Evolutionary conservation across 2,113 vertebrate species (phyloP).

Genomic region (Alouatta palliata): DNA sequence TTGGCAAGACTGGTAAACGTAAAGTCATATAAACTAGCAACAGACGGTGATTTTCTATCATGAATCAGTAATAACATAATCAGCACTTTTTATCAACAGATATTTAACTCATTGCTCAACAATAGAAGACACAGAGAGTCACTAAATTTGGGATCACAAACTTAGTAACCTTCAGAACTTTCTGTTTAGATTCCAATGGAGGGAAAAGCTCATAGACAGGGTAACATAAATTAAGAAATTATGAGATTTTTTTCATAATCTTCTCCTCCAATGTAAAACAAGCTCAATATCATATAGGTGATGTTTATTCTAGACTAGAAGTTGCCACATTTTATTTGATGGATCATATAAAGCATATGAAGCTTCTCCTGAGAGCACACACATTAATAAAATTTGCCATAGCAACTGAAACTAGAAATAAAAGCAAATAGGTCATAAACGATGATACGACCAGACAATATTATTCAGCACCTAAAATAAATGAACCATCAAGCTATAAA

Average conservation of each 20-base stretch:
- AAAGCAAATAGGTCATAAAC: constrained; percentile 32
- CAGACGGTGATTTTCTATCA: constrained; percentile 32
- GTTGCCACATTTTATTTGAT: background rate
- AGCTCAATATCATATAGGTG: background rate
- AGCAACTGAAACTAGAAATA: constrained; percentile 38
- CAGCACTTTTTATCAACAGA: constrained; percentile 45
- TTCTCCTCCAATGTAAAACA: constrained; percentile 40
- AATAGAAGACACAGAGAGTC: constrained; percentile 37
- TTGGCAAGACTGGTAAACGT: background rate
- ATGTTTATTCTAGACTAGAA: constrained; percentile 5
- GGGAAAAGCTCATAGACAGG: background rate
- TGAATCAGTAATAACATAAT: constrained; percentile 38
- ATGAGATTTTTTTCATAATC: background rate
- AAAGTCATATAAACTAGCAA: constrained; percentile 28
- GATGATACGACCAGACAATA: background rate
- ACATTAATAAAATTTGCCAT: constrained; percentile 23
- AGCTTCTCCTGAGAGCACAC: background rate
- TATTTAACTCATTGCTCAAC: constrained; percentile 33
- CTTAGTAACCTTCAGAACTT: background rate
- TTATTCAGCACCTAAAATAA: constrained; percentile 22
- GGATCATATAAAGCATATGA: background rate
- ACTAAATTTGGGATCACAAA: background rate
- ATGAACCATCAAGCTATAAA: constrained; percentile 40
- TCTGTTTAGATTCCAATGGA: background rate
- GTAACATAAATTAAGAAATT: constrained; percentile 38